Conservation (phyloP, 1,140 invertebrate genomes). For the Drosophila navojoa region DNA sequence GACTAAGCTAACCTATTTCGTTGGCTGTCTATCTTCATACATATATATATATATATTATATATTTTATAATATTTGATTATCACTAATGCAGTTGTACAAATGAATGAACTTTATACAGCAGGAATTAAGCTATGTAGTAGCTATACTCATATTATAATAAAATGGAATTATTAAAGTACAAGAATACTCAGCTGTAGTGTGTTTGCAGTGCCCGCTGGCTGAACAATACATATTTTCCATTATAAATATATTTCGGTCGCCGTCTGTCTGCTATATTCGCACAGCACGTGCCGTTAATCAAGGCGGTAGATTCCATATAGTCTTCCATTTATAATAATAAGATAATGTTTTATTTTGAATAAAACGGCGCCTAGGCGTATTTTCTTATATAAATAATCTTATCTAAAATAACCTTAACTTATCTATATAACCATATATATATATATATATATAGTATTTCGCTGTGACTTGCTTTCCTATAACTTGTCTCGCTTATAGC, state of each 20-base stretch:
- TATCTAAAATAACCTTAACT: slow-evolving; percentile 18
- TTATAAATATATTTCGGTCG: neutral
- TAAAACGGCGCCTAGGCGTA: neutral
- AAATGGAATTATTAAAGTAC: too few species aligned
- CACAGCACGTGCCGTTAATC: slow-evolving; percentile 31
- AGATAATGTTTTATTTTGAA: slow-evolving; percentile 18
- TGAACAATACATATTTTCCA: neutral
- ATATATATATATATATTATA: too few species aligned
- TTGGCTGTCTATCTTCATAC: too few species aligned
- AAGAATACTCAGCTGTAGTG: neutral
- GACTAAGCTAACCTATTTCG: too few species aligned
- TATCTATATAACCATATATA: neutral
- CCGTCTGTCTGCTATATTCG: slow-evolving; percentile 10
- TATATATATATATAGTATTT: too few species aligned
- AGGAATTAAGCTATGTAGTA: too few species aligned
- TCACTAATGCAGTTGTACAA: too few species aligned
- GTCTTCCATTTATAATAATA: slow-evolving; percentile 17
- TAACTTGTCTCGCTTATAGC: too few species aligned
- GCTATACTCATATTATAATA: too few species aligned
- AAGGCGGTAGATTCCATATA: slow-evolving; percentile 19
- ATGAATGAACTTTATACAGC: too few species aligned
- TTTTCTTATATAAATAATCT: slow-evolving; percentile 13
- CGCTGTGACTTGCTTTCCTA: too few species aligned
- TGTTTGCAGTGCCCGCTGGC: neutral
- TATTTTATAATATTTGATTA: too few species aligned